Conservation (phyloP, 1,140 invertebrate species). For the Notospermus geniculatus region DNA sequence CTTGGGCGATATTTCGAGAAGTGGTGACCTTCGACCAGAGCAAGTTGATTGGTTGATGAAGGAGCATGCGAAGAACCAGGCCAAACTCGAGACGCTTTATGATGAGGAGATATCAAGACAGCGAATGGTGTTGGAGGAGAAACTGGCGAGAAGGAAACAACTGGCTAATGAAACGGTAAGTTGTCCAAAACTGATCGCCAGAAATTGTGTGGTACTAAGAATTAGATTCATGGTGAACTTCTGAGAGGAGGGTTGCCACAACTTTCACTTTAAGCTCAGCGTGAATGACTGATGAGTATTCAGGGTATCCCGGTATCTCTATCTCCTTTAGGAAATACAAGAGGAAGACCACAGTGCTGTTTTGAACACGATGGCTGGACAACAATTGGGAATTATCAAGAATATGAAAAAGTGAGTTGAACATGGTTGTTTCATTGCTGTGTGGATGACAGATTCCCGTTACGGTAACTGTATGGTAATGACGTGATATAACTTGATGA, state of each 20-base stretch:
- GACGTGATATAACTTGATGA: too few relatives aligned
- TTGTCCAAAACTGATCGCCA: conserved; percentile 9
- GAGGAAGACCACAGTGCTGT: conserved; percentile 42
- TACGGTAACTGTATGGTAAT: too few relatives aligned
- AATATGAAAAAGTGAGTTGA: conserved; percentile 46
- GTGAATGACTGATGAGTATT: too few relatives aligned
- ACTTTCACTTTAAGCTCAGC: too few relatives aligned
- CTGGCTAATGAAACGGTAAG: conserved; percentile 45
- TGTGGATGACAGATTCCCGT: too few relatives aligned
- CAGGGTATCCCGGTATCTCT: too few relatives aligned
- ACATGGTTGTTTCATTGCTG: too few relatives aligned
- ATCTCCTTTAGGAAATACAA: conserved; percentile 34
- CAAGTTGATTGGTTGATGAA: conserved; percentile 51
- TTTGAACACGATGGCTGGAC: conserved; percentile 44
- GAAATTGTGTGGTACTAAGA: neutral
- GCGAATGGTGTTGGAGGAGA: conserved; percentile 50
- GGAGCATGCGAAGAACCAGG: conserved; percentile 43
- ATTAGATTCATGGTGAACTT: conserved; percentile 9
- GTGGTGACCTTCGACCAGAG: conserved; percentile 35
- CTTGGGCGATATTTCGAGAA: conserved; percentile 29
- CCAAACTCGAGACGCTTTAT: conserved; percentile 40
- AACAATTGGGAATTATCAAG: conserved; percentile 36
- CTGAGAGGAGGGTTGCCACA: too few relatives aligned
- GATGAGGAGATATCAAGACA: conserved; percentile 52
- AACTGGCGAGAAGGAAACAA: conserved; percentile 40